Percentiles rank a stretch among this genome's conserved stretches.
These are phyloP conservation scores for Ophion slaviceki DNA, from an alignment of 2,888 invertebrate genomes.

Conservation along the genomic window DNA sequence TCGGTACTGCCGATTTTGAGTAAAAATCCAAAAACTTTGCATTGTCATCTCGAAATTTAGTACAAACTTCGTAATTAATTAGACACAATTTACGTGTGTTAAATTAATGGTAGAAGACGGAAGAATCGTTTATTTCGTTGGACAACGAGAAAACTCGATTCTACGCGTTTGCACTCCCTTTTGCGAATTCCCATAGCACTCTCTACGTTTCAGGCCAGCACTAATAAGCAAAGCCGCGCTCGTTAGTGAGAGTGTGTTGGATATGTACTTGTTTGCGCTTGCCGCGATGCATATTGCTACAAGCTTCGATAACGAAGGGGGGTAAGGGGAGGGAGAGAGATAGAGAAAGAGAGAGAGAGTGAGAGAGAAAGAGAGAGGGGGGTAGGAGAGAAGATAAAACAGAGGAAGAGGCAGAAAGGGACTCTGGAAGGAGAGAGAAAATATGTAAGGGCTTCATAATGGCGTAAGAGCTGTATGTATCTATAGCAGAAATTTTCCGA, in stretches of 20 bases:
- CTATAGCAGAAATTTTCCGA: conserved; percentile 19
- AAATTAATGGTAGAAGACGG: too few species aligned
- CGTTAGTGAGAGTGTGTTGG: conserved; percentile 38
- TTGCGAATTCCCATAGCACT: not conserved
- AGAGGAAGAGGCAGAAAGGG: not conserved
- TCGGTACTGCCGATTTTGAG: too few species aligned
- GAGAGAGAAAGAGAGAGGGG: too few species aligned
- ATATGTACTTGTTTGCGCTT: conserved; percentile 33
- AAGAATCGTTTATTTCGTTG: not conserved
- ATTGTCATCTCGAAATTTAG: too few species aligned
- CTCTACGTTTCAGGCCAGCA: conserved; percentile 4
- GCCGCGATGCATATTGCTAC: conserved; percentile 25
- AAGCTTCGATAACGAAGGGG: conserved; percentile 32
- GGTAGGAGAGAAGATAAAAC: not conserved
- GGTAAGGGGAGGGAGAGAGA: too few species aligned
- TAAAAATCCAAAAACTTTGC: too few species aligned
- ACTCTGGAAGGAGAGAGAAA: not conserved
- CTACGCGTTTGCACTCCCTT: not conserved
- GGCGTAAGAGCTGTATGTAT: conserved; percentile 5
- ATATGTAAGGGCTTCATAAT: conserved; percentile 23
- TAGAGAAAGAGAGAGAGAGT: too few species aligned
- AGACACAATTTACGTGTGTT: too few species aligned
- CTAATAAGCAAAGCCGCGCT: conserved; percentile 46
- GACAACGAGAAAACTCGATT: conserved; percentile 12
- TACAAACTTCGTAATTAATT: too few species aligned